Evolutionary conservation across 1,140 invertebrate genomes (phyloP), one percentile per base, ranked within the genome.

Genomic region (Pentalonia nigronervosa): DNA sequence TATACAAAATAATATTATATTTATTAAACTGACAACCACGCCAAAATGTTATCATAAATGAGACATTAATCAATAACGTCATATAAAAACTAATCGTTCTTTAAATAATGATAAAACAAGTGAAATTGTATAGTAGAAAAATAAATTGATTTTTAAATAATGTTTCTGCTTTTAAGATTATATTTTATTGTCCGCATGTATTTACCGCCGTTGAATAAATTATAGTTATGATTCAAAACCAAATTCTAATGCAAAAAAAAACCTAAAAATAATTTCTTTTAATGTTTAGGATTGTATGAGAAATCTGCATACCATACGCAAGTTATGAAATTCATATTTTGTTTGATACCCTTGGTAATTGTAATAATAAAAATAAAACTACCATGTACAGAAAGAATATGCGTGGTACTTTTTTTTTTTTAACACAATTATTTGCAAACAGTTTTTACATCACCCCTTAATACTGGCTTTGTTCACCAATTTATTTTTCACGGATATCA

Each of bases 351-450:
- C 47, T 88, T 50, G 21, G 48, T 89, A 34, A 89, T 20, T 30
- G 87, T 89, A 53, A 89, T 89, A 53, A 87, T 45, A 48, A 48
- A 87, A 86, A 86, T 30, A n/a, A 41, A 84, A 21, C 34, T 45
- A 45, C 83, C 11, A 50, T 48, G n/a, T 47, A 87, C 45, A 76
- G 30, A 76, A 14, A n/a, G 30, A 76, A 41, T 41, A 41, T 4
- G 20, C 6, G 6, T 87, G 20, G 86, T 2, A 48, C 34, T 34
- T 87, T 87, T n/a, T 48, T 34, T 87, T 87, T n/a, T 48, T n/a
- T 17, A 7, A 48, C 67, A 86, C 23, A 87, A 87, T 87, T 48
- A 87, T 48, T 48, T n/a, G 86, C 23, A 21, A 48, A 48, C 47
- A 47, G 47, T 87, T 87, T 87, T 48, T 17, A n/a, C 45, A 30